Base-by-base conservation (phyloP, 2,888 invertebrate genomes). In the Dyspetes luteomarginatus region DNA sequence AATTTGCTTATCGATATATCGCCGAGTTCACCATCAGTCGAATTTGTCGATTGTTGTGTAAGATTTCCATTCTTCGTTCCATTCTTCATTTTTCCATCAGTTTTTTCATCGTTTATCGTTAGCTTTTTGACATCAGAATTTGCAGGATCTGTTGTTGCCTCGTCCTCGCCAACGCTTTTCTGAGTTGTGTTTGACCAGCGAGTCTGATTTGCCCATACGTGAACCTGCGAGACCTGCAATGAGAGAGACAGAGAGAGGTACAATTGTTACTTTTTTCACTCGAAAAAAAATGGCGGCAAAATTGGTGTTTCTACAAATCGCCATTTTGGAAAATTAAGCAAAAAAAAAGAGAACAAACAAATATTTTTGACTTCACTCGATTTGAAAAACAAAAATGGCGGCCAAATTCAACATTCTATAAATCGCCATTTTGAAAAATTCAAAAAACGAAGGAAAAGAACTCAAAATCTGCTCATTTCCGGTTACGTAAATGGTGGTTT, bases 1-100 rank as follows among this genome's bases (percentile, higher is more conserved):
- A 91, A 91, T 69, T 91, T 91, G 72, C 86, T 89, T 73, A 92
- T 90, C 12, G 91, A 87, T 67, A 92, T 90, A 64, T 92, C 90
- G 2, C 88, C 86, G 78, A 88, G 86, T 1, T 88, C 90, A 3
- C 76, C 22, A 4, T 86, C 85, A 24, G 81, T 78, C 7, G 82
- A 43, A 48, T 83, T 82, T 0, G 72, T 73, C 19, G 78, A 36
- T 64, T 74, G 74, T 7, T 50, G 56, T 4, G 17, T 22, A 3
- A 28, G 28, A 41, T 45, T 48, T 41, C 67, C 76, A 48, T 58
- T 67, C 19, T 45, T 60, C 43, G 64, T 73, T n/a, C 56, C 50
- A 50, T 75, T 69, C 15, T 48, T 77, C 3, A 48, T 65, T 60
- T 79, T 80, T 9, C 24, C 52, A 7, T 80, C 75, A 24, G 45